Conservation (phyloP, 2,797 vertebrate genomes). For the Etheostoma perlongum region DNA sequence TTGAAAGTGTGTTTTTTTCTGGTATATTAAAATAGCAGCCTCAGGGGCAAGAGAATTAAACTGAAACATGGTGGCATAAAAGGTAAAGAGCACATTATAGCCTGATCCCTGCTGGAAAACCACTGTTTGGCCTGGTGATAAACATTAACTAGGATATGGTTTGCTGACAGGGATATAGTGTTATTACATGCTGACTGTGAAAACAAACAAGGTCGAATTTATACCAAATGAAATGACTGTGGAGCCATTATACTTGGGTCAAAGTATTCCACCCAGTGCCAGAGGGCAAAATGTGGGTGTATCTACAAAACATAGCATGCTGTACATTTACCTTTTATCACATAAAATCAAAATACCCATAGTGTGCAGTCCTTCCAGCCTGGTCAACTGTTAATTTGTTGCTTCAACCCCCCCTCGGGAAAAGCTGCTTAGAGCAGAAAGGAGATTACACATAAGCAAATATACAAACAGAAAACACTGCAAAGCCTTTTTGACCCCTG, state of each 20-base stretch:
- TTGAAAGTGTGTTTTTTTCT: constrained; percentile 23
- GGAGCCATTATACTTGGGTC: not conserved
- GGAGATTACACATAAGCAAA: constrained; percentile 71
- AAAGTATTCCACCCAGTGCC: not conserved
- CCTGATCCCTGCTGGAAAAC: constrained; percentile 32
- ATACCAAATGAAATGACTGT: constrained; percentile 17
- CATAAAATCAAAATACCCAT: constrained; percentile 8
- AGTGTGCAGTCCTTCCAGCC: constrained; percentile 6
- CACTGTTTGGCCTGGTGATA: constrained; percentile 22
- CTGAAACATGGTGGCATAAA: constrained; percentile 50
- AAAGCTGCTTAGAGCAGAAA: constrained; percentile 78
- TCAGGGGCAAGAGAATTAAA: constrained; percentile 48
- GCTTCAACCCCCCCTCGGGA: constrained; percentile 16
- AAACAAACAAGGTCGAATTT: constrained; percentile 14
- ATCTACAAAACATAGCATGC: constrained; percentile 6
- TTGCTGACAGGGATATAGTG: constrained; percentile 17
- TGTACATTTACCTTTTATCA: constrained; percentile 3
- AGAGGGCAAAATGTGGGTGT: not conserved
- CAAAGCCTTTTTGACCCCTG: constrained; percentile 39
- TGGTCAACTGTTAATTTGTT: constrained; percentile 65
- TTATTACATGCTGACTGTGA: constrained; percentile 21
- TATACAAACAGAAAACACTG: constrained; percentile 67
- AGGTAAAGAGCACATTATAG: constrained; percentile 41
- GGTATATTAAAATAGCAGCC: constrained; percentile 60
- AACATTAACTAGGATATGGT: constrained; percentile 20